phyloP scores from a whole-genome alignment of 2,797 vertebrate species.

The Sebastes melanostomus region DNA sequence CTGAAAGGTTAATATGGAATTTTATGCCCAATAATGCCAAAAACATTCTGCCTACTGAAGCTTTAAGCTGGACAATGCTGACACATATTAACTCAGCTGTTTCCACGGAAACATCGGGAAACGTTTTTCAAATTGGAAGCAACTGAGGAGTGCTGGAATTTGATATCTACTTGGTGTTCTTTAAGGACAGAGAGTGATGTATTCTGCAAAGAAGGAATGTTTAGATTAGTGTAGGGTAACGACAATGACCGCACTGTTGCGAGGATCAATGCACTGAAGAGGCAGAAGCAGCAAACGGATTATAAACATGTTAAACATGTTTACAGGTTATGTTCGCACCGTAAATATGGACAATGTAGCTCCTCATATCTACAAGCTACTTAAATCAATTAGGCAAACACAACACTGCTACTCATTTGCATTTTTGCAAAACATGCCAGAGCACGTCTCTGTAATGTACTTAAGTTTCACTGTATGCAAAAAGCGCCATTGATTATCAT shows the following conservation, averaged over 20 bases:
- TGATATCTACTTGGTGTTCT: neutral
- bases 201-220: neutral
- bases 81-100: neutral
- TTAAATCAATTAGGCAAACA: neutral
- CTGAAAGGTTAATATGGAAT: too few species aligned
- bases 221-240: neutral
- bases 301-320: neutral
- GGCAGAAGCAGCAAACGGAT: neutral
- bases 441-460: neutral
- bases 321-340: neutral
- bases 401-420: neutral
- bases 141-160: neutral
- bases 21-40: too few species aligned
- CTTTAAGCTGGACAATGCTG: neutral
- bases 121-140: neutral
- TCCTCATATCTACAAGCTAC: neutral
- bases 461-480: neutral
- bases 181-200: neutral
- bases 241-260: neutral
- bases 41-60: too few species aligned
- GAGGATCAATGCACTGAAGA: neutral
- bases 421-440: neutral
- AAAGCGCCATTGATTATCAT: neutral
- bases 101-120: neutral
- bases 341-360: neutral